Conservation (phyloP, 2,888 invertebrate genomes). For the Trissolcus japonicus region DNA sequence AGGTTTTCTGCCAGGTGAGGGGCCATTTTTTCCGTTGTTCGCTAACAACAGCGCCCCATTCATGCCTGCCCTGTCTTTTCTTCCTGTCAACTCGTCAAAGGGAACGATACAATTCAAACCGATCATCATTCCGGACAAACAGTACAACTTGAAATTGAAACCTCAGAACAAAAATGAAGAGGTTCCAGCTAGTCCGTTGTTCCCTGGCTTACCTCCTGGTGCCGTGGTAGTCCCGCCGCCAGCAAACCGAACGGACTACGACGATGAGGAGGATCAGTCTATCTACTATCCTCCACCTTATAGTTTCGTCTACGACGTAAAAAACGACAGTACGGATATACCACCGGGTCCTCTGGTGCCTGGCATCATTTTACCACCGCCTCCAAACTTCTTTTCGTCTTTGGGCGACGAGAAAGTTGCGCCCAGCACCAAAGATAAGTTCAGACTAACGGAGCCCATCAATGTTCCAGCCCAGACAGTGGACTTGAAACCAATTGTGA, state of each 20-base stretch:
- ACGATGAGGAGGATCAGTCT: slow-evolving; percentile 94
- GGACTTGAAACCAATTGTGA: slow-evolving; percentile 45
- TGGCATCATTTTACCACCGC: slow-evolving; percentile 91
- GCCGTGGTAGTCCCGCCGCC: slow-evolving; percentile 78
- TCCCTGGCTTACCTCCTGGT: slow-evolving; percentile 81
- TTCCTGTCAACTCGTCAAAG: slow-evolving; percentile 75
- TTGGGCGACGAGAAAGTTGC: slow-evolving; percentile 78
- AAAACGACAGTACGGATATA: slow-evolving; percentile 86
- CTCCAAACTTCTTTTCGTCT: slow-evolving; percentile 90
- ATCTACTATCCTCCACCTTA: slow-evolving; percentile 94
- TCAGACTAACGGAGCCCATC: slow-evolving; percentile 63
- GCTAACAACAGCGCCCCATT: slow-evolving; percentile 74
- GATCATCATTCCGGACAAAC: slow-evolving; percentile 57
- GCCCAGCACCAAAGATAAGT: slow-evolving; percentile 58
- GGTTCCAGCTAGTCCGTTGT: slow-evolving; percentile 68
- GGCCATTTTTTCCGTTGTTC: slow-evolving; percentile 75
- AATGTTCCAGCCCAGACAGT: slow-evolving; percentile 44
- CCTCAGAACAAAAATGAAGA: slow-evolving; percentile 72
- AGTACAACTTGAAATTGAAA: slow-evolving; percentile 76
- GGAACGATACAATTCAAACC: slow-evolving; percentile 63
- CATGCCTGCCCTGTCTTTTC: slow-evolving; percentile 26
- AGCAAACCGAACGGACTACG: slow-evolving; percentile 83
- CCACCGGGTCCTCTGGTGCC: slow-evolving; percentile 92
- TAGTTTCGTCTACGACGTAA: slow-evolving; percentile 88
- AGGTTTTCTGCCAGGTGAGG: slow-evolving; percentile 76